Evolutionary conservation across 1,140 invertebrate species (phyloP).

Genomic region (Dufourea novaeangliae): DNA sequence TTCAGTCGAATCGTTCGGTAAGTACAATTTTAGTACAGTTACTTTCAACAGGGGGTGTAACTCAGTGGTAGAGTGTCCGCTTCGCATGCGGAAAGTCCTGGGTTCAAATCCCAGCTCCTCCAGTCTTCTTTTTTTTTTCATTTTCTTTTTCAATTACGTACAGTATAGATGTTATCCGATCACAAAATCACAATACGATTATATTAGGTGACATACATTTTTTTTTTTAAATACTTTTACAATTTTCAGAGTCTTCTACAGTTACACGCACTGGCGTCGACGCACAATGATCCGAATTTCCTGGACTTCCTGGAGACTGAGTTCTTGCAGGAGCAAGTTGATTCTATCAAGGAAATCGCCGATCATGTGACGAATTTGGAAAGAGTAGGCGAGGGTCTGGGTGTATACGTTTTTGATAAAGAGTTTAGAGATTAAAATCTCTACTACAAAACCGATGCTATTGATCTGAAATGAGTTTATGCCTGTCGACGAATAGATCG

Average conservation of each 20-base stretch:
- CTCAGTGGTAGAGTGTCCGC: conserved; percentile 80
- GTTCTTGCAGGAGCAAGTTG: conserved; percentile 89
- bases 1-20: neutral
- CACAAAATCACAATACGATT: neutral
- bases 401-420: conserved; percentile 89
- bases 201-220: neutral
- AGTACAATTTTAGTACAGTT: conserved; percentile 10
- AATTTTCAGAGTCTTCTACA: conserved; percentile 84
- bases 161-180: neutral
- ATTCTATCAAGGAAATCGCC: conserved; percentile 88
- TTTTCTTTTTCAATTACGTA: conserved; percentile 30
- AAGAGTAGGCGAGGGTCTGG: conserved; percentile 87
- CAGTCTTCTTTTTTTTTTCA: conserved; percentile 55
- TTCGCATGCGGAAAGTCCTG: conserved; percentile 80
- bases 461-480: neutral
- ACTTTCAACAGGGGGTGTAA: conserved; percentile 71
- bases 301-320: conserved; percentile 88
- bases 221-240: neutral
- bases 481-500: no score
- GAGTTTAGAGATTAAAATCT: conserved; percentile 76
- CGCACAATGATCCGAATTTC: conserved; percentile 87
- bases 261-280: conserved; percentile 85
- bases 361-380: conserved; percentile 88
- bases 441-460: neutral
- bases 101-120: conserved; percentile 80